Evolutionary conservation across 2,888 invertebrate genomes (phyloP), one percentile per base, ranked within the genome.

Genomic region (Metallyticus violacea): DNA sequence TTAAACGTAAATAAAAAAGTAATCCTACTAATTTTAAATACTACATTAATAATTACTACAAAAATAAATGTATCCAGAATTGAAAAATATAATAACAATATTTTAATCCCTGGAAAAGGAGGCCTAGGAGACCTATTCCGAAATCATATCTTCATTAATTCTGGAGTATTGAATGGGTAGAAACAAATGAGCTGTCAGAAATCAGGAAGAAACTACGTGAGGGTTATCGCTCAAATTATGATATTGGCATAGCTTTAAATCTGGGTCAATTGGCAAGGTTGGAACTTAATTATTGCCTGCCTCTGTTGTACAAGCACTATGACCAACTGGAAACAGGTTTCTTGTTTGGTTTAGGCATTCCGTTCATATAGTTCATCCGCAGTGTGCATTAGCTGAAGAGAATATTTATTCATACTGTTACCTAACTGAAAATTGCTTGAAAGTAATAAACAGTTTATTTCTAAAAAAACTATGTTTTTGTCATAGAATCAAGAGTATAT

Each of bases 261-360:
- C 92, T 99, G 87, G 98, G 95, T 89, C 94, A 97, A 89, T 93
- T 96, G 88, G 98, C 98, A n/a, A 94, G 99, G 86, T 93, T 99
- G 86, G 99, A 99, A 93, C 94, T 99, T 85, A 99, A 99, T 93
- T 98, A 99, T 93, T 97, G 97, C 91, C 92, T 97, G 90, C 99
- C 99, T 79, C 90, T 97, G 86, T 92, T 93, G 81, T 94, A 94
- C 88, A 93, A 94, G 89, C 92, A 93, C 87, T 95, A 93, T 22
- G 98, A 98, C 92, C 93, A 91, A 89, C 89, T 93, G 86, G 92
- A 94, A 85, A 94, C 94, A 88, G 97, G 97, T 79, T 93, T 97
- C 89, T 97, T 97, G 92, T 95, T 97, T 91, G 98, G 97, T 76
- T 94, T 97, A 89, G 97, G 97, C 40, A 94, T 96, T 85, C 95